Evolutionary conservation across 1,140 invertebrate genomes (phyloP).

Genomic region (Carcinoscorpius rotundicauda): DNA sequence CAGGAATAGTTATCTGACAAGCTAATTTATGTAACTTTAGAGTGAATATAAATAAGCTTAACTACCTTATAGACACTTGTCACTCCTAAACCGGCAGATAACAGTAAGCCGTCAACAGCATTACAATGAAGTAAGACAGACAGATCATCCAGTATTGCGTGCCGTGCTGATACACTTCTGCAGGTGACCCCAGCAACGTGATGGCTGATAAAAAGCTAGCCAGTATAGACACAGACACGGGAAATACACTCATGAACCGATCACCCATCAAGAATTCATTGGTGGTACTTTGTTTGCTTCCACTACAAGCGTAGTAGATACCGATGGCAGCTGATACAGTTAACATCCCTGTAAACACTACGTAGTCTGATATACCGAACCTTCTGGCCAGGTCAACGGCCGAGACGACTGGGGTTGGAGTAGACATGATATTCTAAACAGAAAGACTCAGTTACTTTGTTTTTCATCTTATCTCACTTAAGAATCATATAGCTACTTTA

Average conservation of each 20-base stretch:
- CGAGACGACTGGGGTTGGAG: conserved; percentile 28
- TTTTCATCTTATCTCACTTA: too few species aligned
- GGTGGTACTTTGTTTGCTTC: conserved; percentile 70
- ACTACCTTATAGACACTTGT: conserved; percentile 67
- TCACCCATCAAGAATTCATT: conserved; percentile 72
- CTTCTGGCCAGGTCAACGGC: conserved; percentile 30
- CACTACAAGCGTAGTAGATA: conserved; percentile 68
- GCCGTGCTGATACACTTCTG: conserved; percentile 70
- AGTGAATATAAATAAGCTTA: too few species aligned
- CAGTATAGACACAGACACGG: conserved; percentile 62
- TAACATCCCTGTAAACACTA: conserved; percentile 45
- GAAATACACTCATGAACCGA: conserved; percentile 56
- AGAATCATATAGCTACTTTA: too few species aligned
- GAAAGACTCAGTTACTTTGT: too few species aligned
- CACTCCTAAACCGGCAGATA: conserved; percentile 75
- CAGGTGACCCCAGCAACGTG: conserved; percentile 73
- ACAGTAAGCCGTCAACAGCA: conserved; percentile 63
- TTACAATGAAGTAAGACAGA: conserved; percentile 57
- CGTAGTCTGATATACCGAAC: conserved; percentile 41
- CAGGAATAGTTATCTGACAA: too few species aligned
- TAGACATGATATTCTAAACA: too few species aligned
- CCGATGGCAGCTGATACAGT: conserved; percentile 46
- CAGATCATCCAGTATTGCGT: conserved; percentile 71
- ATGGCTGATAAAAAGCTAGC: conserved; percentile 58
- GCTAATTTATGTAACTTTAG: too few species aligned